Base-by-base conservation (phyloP, 2,888 invertebrate species). In the Cordilura impudica region DNA sequence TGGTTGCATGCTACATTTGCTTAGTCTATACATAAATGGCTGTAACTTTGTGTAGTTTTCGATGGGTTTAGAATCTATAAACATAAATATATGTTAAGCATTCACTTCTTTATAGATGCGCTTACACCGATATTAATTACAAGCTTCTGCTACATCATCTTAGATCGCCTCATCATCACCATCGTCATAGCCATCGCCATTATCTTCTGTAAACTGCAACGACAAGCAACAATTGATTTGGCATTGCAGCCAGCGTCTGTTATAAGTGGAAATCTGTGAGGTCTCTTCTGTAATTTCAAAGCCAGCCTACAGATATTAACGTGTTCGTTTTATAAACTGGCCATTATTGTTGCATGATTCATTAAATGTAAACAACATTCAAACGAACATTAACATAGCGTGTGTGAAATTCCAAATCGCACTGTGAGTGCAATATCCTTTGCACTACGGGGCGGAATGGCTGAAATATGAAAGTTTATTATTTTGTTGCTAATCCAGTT, bases 71-170 rank as follows among this genome's bases (percentile, higher is more conserved):
- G 75, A 63, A 76, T 75, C 54, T 12, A 18, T 47, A 61, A 53
- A 67, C 45, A 67, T n/a, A n/a, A n/a, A 12, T 45, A 12, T 61
- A 45, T 54, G 61, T 66, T 54, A 39, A 66, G 23, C 47, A 49
- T 58, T 29, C 45, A 39, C 21, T 58, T 43, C 8, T 51, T 14
- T 75, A 39, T 58, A 79, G 71, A 79, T 79, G 75, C 61, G 61
- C 56, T 75, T 63, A 63, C 67, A 63, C 53, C 51, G 79, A 72
- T 79, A 79, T 75, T 79, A 79, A 79, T 79, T 79, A 75, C 75
- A 71, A 79, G 71, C 71, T 75, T 75, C 75, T 72, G 71, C 49
- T 51, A 23, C 12, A 65, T 21, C 63, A 21, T 49, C 54, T 26
- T 16, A 10, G 39, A 18, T 43, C 39, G 21, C 45, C 39, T 43